Conservation (phyloP, 2,888 invertebrate species). For the Plebejus anna region DNA sequence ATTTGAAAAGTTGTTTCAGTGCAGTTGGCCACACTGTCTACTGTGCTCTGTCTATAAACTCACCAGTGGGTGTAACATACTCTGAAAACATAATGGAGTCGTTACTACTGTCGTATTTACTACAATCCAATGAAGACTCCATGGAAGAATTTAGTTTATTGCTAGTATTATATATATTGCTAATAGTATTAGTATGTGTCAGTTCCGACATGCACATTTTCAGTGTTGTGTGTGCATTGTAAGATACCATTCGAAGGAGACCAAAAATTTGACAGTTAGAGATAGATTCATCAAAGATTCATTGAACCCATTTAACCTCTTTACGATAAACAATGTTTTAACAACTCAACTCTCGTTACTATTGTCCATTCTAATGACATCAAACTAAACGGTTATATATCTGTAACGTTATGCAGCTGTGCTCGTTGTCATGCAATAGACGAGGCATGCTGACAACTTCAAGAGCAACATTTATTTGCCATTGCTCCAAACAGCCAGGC, state of each 20-base stretch:
- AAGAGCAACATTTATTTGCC: conserved; percentile 52
- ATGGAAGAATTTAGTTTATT: conserved; percentile 58
- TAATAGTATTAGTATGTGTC: conserved; percentile 36
- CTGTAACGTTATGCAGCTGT: conserved; percentile 38
- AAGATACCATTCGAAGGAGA: conserved; percentile 22
- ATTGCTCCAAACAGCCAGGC: conserved; percentile 37
- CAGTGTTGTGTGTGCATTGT: conserved; percentile 24
- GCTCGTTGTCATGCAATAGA: conserved; percentile 66
- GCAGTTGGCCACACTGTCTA: conserved; percentile 48
- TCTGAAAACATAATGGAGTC: conserved; percentile 80
- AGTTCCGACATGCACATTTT: conserved; percentile 27
- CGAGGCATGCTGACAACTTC: conserved; percentile 68
- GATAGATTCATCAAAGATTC: not conserved
- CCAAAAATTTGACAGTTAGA: conserved; percentile 13
- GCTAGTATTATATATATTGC: conserved; percentile 35
- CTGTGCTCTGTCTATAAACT: conserved; percentile 69
- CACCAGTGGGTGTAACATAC: conserved; percentile 78
- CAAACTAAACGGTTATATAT: conserved; percentile 26
- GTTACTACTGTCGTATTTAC: conserved; percentile 66
- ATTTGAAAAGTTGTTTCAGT: conserved; percentile 38
- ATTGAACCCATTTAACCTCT: not conserved
- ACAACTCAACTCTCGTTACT: not conserved
- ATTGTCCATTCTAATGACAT: conserved; percentile 27
- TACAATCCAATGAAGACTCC: conserved; percentile 74
- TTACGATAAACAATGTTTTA: not conserved